These are phyloP conservation scores for Echiichthys vipera DNA, from an alignment of 2,797 vertebrate genomes.

Conservation along the genomic window DNA sequence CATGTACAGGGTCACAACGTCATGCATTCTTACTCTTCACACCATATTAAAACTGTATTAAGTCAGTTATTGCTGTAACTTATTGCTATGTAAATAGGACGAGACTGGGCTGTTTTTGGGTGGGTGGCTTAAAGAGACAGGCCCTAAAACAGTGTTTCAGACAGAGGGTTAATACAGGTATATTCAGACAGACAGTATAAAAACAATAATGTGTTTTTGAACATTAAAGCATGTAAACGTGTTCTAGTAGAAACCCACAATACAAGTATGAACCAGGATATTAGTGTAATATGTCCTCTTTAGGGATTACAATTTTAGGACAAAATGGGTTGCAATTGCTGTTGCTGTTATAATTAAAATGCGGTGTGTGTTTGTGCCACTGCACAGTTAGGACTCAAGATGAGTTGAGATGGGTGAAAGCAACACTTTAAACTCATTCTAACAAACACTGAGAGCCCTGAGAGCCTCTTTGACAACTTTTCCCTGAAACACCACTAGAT, in stretches of 20 bases:
- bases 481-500: conserved; percentile 22
- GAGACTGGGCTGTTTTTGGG: too few relatives aligned
- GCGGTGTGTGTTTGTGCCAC: neutral
- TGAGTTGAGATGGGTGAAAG: conserved; percentile 31
- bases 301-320: conserved; percentile 3
- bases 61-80: neutral
- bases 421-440: conserved; percentile 29
- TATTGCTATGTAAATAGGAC: conserved; percentile 4
- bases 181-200: too few relatives aligned
- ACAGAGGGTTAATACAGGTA: too few relatives aligned
- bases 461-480: conserved; percentile 32
- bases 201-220: too few relatives aligned
- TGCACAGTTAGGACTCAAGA: conserved; percentile 23
- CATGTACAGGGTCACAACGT: neutral
- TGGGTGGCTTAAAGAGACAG: too few relatives aligned
- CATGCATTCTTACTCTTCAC: neutral
- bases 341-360: conserved; percentile 5
- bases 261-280: too few relatives aligned
- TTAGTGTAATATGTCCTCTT: too few relatives aligned
- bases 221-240: too few relatives aligned
- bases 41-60: neutral
- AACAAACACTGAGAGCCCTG: conserved; percentile 22
- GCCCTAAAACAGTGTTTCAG: too few relatives aligned
- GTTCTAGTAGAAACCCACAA: too few relatives aligned
- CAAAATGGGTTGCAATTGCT: neutral